phyloP scores from a whole-genome alignment of 2,113 vertebrate species.

The Hymenochirus boettgeri region DNA sequence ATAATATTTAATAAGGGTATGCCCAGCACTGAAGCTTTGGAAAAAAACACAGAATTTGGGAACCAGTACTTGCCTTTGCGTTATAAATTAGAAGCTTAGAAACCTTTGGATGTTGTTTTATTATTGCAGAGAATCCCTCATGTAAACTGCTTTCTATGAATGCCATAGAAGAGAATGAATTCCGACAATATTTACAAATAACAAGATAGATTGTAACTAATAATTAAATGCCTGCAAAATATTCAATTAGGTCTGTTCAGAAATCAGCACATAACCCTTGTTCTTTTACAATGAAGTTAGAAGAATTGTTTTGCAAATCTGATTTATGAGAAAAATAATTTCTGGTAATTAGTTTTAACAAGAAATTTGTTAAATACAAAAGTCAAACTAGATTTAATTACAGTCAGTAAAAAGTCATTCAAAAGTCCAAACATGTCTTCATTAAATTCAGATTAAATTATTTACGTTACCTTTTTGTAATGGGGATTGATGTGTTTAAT shows the following conservation, averaged over 20 bases:
- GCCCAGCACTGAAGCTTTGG: too few relatives aligned
- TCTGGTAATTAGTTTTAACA: neutral
- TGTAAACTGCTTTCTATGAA: too few relatives aligned
- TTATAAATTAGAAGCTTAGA: too few relatives aligned
- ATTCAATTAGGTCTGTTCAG: too few relatives aligned
- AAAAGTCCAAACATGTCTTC: slow-evolving; percentile 11
- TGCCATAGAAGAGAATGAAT: neutral
- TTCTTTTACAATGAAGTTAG: neutral
- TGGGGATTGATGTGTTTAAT: slow-evolving; percentile 26
- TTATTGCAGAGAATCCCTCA: too few relatives aligned
- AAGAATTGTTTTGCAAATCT: neutral
- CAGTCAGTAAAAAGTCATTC: neutral
- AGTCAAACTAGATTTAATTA: neutral
- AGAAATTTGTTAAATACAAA: neutral
- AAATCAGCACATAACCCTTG: too few relatives aligned
- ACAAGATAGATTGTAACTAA: too few relatives aligned
- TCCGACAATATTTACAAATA: neutral
- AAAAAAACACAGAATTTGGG: too few relatives aligned
- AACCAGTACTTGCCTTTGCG: too few relatives aligned
- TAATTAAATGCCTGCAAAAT: neutral
- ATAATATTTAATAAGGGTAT: too few relatives aligned
- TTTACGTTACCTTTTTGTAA: slow-evolving; percentile 10
- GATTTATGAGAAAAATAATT: neutral
- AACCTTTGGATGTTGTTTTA: too few relatives aligned
- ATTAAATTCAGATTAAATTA: slow-evolving; percentile 12